Evolutionary conservation across 2,113 vertebrate species (phyloP), one percentile per base, ranked within the genome.

Genomic region (Muntiacus muntjak): DNA sequence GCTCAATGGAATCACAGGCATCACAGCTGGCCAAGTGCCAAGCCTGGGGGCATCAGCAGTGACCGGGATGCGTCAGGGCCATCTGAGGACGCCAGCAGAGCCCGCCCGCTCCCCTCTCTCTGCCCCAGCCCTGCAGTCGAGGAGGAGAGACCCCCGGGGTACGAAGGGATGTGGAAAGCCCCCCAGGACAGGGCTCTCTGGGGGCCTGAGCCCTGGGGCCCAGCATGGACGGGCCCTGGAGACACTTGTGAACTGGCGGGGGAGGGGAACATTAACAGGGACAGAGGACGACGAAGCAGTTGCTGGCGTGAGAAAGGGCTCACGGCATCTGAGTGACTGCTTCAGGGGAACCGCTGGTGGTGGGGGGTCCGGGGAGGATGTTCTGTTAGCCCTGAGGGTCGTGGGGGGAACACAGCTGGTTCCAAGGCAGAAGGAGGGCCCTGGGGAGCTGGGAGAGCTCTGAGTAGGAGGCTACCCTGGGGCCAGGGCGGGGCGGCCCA

Each of bases 231-330:
- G 3, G 30, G 43, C 33, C 74, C 71, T 47, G 36, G 19, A 47
- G 40, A 8, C 1, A 7, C 33, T 52, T 11, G 3, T 4, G n/a
- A 26, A 36, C 14, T 33, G 60, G 10, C 40, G 2, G 7, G 7
- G 5, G 13, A 2, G 7, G 2, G 11, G 1, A 5, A 28, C n/a
- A 16, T 3, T 21, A 21, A 54, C 1, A 19, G 62, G 28, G 30
- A 7, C 55, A 6, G 16, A 10, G 17, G 15, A 3, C 2, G 1
- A 17, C 36, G 36, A 21, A 7, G 79, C 33, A 4, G 54, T 16
- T 0, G 16, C 7, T 0, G 13, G 67, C 2, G 76, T 17, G 0
- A 43, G 16, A 43, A 23, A 21, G 45, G 3, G 1, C 71, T 10
- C 3, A 12, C 2, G 33, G 40, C 9, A 5, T 52, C 47, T 14